These are phyloP conservation scores for Heteromurus nitidus DNA, from an alignment of 2,888 invertebrate genomes.

Conservation along the genomic window DNA sequence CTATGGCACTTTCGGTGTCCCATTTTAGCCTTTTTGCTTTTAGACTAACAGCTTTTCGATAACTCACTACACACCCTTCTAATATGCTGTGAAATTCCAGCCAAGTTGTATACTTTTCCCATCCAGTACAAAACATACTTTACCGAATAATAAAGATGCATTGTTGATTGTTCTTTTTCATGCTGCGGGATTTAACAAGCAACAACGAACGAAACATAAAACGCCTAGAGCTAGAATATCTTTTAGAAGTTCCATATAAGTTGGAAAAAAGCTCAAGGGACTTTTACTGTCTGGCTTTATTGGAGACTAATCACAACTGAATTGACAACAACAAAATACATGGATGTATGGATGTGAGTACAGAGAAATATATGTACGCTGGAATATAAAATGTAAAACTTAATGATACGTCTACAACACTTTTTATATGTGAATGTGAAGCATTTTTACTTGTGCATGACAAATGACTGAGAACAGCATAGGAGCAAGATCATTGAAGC, in stretches of 20 bases:
- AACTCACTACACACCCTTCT: no score
- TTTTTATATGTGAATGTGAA: neutral
- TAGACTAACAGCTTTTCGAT: no score
- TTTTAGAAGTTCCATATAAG: neutral
- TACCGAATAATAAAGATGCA: neutral
- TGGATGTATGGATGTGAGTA: no score
- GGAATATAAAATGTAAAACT: neutral
- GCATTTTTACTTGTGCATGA: neutral
- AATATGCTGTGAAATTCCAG: neutral
- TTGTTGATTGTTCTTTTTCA: neutral
- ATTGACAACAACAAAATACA: neutral
- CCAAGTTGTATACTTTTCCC: no score
- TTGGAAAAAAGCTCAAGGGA: neutral
- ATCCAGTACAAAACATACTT: neutral
- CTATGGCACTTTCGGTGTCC: no score
- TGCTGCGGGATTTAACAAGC: neutral
- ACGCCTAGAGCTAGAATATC: conserved; percentile 30
- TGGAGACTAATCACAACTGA: no score
- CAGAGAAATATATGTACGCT: neutral
- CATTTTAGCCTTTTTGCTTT: no score
- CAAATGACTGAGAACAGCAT: neutral
- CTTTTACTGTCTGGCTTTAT: no score
- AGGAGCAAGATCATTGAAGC: neutral
- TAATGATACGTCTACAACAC: no score
- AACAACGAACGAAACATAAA: neutral